phyloP scores from a whole-genome alignment of 1,140 invertebrate species.

The Mactra quadrangularis region DNA sequence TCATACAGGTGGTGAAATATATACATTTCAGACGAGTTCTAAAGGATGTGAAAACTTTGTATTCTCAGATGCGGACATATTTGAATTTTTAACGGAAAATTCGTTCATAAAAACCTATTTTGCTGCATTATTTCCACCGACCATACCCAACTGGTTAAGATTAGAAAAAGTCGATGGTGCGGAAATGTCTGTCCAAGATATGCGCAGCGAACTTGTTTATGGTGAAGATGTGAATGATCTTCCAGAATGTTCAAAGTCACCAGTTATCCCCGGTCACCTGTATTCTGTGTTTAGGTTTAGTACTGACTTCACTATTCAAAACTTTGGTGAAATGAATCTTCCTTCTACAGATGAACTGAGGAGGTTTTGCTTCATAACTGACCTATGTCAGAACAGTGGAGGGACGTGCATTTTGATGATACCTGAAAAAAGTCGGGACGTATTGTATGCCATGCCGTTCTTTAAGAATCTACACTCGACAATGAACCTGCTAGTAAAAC shows the following conservation, averaged over 20 bases:
- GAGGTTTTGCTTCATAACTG: conserved; percentile 42
- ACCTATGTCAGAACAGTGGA: conserved; percentile 33
- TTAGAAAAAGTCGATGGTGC: not conserved
- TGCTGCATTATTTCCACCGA: not conserved
- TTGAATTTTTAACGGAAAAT: conserved; percentile 8
- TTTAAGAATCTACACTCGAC: not conserved
- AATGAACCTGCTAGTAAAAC: not conserved
- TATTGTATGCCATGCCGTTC: not conserved
- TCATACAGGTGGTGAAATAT: not conserved
- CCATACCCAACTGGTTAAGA: conserved; percentile 9
- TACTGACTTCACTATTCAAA: conserved; percentile 4
- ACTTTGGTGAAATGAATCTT: conserved; percentile 1
- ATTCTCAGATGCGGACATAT: conserved; percentile 9
- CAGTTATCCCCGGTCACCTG: not conserved
- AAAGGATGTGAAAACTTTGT: conserved; percentile 6
- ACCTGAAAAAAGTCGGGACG: conserved; percentile 14
- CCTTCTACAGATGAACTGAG: not conserved
- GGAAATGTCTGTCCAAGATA: not conserved
- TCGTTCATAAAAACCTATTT: conserved; percentile 32
- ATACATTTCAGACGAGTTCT: not conserved
- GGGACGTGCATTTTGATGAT: conserved; percentile 37
- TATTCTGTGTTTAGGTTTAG: conserved; percentile 34
- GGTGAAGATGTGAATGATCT: conserved; percentile 20
- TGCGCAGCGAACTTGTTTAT: not conserved
- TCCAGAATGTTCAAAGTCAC: conserved; percentile 1